Percentiles rank a stretch among this genome's conserved stretches.
Conservation (phyloP, 2,797 vertebrate species). For the Geotrypetes seraphini region DNA sequence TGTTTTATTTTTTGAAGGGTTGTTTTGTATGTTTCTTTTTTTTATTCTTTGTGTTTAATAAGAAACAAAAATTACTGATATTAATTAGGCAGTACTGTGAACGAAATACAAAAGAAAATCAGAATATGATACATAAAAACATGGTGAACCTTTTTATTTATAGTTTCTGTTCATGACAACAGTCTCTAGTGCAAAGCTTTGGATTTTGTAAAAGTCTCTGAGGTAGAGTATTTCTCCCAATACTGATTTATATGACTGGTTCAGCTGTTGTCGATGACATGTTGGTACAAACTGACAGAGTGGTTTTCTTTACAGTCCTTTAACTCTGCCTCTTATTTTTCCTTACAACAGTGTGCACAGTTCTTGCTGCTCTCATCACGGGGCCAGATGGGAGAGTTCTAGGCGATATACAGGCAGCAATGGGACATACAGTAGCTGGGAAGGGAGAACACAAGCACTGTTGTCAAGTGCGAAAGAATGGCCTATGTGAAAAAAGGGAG, state of each 20-base stretch:
- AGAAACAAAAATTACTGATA: conserved; percentile 47
- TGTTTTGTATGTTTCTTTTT: conserved; percentile 11
- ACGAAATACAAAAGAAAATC: conserved; percentile 44
- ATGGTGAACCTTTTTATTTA: conserved; percentile 30
- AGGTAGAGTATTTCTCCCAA: too few relatives aligned
- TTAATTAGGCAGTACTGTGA: conserved; percentile 24
- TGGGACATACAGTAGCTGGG: conserved; percentile 30
- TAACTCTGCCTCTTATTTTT: conserved; percentile 29
- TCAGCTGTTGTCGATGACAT: conserved; percentile 32
- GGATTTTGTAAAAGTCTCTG: conserved; percentile 28
- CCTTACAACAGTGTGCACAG: conserved; percentile 51
- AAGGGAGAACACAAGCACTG: conserved; percentile 34
- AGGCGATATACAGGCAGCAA: conserved; percentile 36
- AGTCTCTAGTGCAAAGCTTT: conserved; percentile 41
- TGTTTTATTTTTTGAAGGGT: neutral
- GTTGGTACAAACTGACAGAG: conserved; percentile 30
- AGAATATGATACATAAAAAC: conserved; percentile 35
- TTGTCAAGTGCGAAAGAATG: conserved; percentile 33
- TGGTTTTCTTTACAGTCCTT: conserved; percentile 45
- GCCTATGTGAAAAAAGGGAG: conserved; percentile 31
- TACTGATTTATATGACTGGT: conserved; percentile 21
- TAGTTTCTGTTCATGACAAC: conserved; percentile 19
- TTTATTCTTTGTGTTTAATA: conserved; percentile 12
- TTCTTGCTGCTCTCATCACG: conserved; percentile 44
- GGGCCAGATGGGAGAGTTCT: conserved; percentile 41